Conservation (phyloP, 2,888 invertebrate genomes). For the Aspidiotus destructor region DNA sequence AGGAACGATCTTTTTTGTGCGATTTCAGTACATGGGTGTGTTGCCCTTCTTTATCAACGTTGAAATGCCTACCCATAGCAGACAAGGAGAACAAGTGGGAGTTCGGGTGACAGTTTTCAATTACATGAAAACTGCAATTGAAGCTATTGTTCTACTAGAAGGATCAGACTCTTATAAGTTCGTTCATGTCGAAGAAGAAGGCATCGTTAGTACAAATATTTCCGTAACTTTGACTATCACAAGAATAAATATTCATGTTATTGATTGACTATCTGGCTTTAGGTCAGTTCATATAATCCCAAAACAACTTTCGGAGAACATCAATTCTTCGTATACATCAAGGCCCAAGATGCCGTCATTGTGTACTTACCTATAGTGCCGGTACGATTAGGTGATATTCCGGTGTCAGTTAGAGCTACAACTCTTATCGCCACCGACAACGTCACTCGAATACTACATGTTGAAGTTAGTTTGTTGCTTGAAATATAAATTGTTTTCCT, state of each 20-base stretch:
- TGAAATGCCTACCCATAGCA: conserved; percentile 73
- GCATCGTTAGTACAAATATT: conserved; percentile 50
- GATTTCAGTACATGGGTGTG: conserved; percentile 67
- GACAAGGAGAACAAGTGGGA: conserved; percentile 89
- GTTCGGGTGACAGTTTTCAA: conserved; percentile 88
- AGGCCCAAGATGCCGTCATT: conserved; percentile 65
- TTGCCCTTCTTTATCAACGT: conserved; percentile 91
- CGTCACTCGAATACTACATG: conserved; percentile 54
- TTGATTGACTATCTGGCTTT: conserved; percentile 13
- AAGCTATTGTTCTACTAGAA: conserved; percentile 76
- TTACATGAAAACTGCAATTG: conserved; percentile 74
- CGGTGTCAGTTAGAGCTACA: conserved; percentile 65
- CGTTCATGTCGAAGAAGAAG: conserved; percentile 81
- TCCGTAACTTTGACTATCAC: neutral
- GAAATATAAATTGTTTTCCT: conserved; percentile 3
- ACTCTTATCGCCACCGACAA: conserved; percentile 64
- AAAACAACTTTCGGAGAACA: conserved; percentile 85
- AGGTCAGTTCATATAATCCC: conserved; percentile 74
- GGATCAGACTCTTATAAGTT: conserved; percentile 80
- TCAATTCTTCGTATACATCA: conserved; percentile 83
- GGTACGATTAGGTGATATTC: conserved; percentile 62
- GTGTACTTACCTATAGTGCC: conserved; percentile 88
- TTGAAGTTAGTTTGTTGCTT: conserved; percentile 49
- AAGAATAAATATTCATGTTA: conserved; percentile 13
- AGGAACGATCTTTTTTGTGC: neutral